Conservation (phyloP, 2,888 invertebrate genomes). For the Lottia scabra region DNA sequence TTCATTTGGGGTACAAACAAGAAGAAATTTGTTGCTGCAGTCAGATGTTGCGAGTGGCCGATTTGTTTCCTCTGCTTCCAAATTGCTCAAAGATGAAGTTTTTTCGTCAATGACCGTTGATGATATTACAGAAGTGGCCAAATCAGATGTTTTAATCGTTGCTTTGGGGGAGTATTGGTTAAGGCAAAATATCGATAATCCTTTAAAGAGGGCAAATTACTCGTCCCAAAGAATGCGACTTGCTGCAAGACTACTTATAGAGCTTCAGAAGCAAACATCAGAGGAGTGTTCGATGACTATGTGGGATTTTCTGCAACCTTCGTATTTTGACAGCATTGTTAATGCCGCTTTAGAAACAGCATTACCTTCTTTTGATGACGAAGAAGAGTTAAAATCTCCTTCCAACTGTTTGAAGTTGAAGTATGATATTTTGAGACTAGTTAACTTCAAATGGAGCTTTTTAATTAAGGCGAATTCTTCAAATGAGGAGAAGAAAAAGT, state of each 20-base stretch:
- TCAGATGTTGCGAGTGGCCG: conserved; percentile 4
- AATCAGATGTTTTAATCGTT: neutral
- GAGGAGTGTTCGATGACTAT: conserved; percentile 3
- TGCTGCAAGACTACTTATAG: neutral
- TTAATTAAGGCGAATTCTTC: conserved; percentile 5
- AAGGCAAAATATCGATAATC: neutral
- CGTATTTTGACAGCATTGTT: neutral
- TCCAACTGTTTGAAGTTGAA: conserved; percentile 1
- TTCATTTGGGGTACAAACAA: neutral
- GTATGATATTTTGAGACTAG: conserved; percentile 13
- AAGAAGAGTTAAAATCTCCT: conserved; percentile 5
- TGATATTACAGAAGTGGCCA: neutral
- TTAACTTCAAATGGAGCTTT: conserved; percentile 17
- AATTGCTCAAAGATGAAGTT: neutral
- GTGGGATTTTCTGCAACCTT: conserved; percentile 6
- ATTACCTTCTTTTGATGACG: neutral
- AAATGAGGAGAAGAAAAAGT: neutral
- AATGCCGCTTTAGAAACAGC: neutral
- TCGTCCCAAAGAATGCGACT: neutral
- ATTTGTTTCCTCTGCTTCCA: neutral
- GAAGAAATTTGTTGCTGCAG: neutral
- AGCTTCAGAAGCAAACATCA: neutral
- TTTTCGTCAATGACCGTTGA: neutral
- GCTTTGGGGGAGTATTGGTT: neutral
- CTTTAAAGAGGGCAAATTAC: neutral